Evolutionary conservation across 1,140 invertebrate species (phyloP), one percentile per base, ranked within the genome.

Genomic region (Reticulitermes speratus): DNA sequence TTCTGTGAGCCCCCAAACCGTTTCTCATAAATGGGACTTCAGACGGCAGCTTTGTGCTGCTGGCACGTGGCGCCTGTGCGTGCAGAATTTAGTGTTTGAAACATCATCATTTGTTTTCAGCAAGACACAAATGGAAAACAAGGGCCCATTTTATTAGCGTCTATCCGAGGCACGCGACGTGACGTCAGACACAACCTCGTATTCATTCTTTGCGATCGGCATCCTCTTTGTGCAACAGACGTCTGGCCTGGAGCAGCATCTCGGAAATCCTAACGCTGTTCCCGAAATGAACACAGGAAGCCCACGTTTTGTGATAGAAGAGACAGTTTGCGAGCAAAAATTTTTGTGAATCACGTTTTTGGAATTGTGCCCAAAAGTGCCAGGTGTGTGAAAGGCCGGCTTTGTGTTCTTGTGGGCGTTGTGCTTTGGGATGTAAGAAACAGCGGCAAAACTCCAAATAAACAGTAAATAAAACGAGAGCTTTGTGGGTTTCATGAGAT

Each of bases 281-380:
- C 19, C 52, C 14, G 19, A 55, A 55, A 21, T 21, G 52, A 55
- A 55, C 19, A 55, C 65, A 75, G 65, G n/a, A 75, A 75, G 12
- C 7, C 7, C 59, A 23, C 25, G 25, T 21, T 65, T 65, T 65
- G 21, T n/a, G 25, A 16, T 75, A 75, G n/a, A 75, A 75, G 25
- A 6, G 65, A 75, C n/a, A 75, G n/a, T 75, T 75, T 75, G 65
- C 65, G 65, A 75, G n/a, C 8, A 75, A 75, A 75, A 75, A 75
- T n/a, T 65, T 38, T 9, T 25, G 65, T 75, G 65, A 75, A 30
- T 75, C 65, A 75, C 2, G 19, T 23, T 9, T n/a, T 30, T 75
- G 65, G 65, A 75, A 75, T 25, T 75, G 25, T 75, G 65, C 65
- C 65, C 30, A 75, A 9, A 30, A n/a, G 0, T 75, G 65, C 65